Evolutionary conservation across 2,113 vertebrate species (phyloP).

Genomic region (Salvelinus fontinalis): DNA sequence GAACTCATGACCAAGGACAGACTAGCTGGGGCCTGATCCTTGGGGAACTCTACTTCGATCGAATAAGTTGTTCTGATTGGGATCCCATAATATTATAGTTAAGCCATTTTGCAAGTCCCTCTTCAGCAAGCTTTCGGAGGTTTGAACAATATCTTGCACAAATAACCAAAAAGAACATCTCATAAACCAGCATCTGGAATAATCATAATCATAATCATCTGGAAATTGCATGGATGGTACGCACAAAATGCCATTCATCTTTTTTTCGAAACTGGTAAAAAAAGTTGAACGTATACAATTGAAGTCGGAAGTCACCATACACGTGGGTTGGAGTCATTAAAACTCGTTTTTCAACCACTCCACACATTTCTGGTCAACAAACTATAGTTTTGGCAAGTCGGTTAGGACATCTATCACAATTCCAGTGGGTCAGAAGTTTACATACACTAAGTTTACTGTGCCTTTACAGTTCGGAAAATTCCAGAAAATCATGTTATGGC

Average conservation of each 20-base stretch:
- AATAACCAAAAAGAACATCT: constrained; percentile 5
- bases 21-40: not conserved
- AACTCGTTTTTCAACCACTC: no score
- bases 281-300: not conserved
- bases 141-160: not conserved
- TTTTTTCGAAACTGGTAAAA: not conserved
- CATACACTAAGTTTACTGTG: no score
- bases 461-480: no score
- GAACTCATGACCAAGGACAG: not conserved
- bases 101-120: not conserved
- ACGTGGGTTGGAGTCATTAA: no score
- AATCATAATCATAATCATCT: not conserved
- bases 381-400: no score
- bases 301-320: no score
- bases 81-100: not conserved
- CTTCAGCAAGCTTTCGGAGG: not conserved
- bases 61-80: no score
- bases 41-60: not conserved
- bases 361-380: no score
- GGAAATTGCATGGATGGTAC: constrained; percentile 7
- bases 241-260: not conserved
- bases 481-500: no score
- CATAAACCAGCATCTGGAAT: not conserved
- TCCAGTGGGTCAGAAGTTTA: no score
- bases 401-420: no score